phyloP scores from a whole-genome alignment of 2,113 vertebrate species.

The Echinops telfairi region DNA sequence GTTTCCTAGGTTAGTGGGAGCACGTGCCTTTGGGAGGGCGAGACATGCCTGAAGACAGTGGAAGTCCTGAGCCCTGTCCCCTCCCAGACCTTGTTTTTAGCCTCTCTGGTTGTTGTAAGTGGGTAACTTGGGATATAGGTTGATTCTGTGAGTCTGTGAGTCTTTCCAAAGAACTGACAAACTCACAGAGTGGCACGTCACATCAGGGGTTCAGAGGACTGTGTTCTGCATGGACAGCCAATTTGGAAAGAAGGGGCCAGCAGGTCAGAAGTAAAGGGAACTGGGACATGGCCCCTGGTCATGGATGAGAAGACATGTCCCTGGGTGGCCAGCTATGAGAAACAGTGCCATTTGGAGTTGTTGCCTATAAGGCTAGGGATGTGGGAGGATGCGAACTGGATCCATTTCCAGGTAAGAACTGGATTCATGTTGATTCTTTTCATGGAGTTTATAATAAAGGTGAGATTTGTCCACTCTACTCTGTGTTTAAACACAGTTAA shows the following conservation, averaged over 20 bases:
- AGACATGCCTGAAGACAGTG: not conserved
- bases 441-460: not conserved
- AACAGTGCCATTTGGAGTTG: not conserved
- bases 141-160: not conserved
- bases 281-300: not conserved
- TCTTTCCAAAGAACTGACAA: not conserved
- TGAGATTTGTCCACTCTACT: not conserved
- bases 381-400: not conserved
- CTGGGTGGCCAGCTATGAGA: not conserved
- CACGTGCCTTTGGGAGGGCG: not conserved
- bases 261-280: not conserved
- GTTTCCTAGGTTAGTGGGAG: not conserved
- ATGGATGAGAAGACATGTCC: not conserved
- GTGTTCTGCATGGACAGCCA: not conserved
- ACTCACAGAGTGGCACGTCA: too few relatives aligned
- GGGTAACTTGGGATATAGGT: not conserved
- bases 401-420: not conserved
- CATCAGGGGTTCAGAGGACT: too few relatives aligned
- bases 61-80: not conserved
- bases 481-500: not conserved
- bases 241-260: not conserved
- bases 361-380: not conserved
- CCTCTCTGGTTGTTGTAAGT: not conserved
- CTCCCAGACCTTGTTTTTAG: not conserved
- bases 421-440: not conserved